Evolutionary conservation across 2,888 invertebrate genomes (phyloP).

Genomic region (Epinotia demarniana): DNA sequence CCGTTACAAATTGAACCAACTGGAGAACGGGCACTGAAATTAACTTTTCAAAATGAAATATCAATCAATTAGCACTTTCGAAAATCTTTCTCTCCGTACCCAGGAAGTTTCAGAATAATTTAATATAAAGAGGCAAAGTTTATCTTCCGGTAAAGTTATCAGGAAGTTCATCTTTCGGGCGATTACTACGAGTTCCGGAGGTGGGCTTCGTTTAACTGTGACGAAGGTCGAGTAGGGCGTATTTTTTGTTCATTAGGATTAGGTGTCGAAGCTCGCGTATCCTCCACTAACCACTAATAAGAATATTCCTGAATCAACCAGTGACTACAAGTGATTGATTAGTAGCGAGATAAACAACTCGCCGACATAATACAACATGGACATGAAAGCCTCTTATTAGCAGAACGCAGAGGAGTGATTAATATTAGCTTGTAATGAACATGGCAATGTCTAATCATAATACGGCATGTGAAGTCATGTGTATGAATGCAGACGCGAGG

Average conservation of each 20-base stretch:
- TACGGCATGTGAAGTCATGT: conserved; percentile 38
- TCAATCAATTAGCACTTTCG: conserved; percentile 71
- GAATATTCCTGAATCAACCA: neutral
- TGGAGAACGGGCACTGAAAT: conserved; percentile 47
- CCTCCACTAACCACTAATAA: neutral
- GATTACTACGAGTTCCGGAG: conserved; percentile 58
- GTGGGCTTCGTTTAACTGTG: conserved; percentile 51
- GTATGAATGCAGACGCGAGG: conserved; percentile 40
- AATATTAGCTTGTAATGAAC: conserved; percentile 38
- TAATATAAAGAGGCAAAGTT: conserved; percentile 74
- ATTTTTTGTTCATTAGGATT: conserved; percentile 27
- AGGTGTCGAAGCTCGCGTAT: conserved; percentile 13
- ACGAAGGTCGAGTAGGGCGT: conserved; percentile 50
- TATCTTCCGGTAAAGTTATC: conserved; percentile 68
- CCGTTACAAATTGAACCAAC: conserved; percentile 36
- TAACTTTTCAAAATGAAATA: conserved; percentile 60
- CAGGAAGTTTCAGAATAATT: conserved; percentile 72
- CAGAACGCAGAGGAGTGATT: conserved; percentile 28
- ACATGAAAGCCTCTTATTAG: conserved; percentile 23
- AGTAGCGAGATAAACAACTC: conserved; percentile 2
- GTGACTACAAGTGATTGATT: conserved; percentile 3
- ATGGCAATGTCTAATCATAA: conserved; percentile 38
- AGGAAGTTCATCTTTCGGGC: conserved; percentile 69
- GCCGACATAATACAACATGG: neutral
- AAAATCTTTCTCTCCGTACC: conserved; percentile 60